Conservation (phyloP, 2,888 invertebrate species). For the Aproaerema taeniolella region DNA sequence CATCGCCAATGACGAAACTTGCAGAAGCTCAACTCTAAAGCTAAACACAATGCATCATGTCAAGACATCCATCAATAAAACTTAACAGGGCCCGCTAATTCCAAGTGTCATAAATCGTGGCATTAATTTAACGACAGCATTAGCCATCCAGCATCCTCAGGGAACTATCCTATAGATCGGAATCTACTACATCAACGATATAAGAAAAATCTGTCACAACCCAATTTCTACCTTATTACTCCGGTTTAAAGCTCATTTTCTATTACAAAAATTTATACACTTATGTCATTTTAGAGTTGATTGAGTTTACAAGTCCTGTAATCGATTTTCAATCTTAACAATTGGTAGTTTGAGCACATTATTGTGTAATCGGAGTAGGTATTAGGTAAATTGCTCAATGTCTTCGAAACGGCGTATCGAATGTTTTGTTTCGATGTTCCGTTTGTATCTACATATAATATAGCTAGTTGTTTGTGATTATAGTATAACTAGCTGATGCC, state of each 20-base stretch:
- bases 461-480: too few species aligned
- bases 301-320: too few species aligned
- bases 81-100: conserved; percentile 51
- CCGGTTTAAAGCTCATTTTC: not conserved
- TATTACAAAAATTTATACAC: too few species aligned
- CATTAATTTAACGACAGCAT: conserved; percentile 75
- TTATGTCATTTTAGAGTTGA: too few species aligned
- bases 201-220: conserved; percentile 2
- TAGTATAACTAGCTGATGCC: too few species aligned
- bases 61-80: conserved; percentile 33
- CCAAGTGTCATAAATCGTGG: conserved; percentile 70
- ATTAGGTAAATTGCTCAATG: conserved; percentile 71
- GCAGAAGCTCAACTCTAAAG: too few species aligned
- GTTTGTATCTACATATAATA: too few species aligned
- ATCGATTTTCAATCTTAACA: conserved; percentile 55
- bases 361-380: conserved; percentile 33
- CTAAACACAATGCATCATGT: too few species aligned
- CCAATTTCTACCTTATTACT: conserved; percentile 10
- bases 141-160: conserved; percentile 68
- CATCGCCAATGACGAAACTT: too few species aligned
- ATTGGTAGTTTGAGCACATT: conserved; percentile 31
- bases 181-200: conserved; percentile 40
- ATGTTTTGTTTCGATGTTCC: conserved; percentile 51
- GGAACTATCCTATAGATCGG: conserved; percentile 80
- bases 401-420: conserved; percentile 50